Evolutionary conservation across 1,140 invertebrate genomes (phyloP).

Genomic region (Drosophila lini): DNA sequence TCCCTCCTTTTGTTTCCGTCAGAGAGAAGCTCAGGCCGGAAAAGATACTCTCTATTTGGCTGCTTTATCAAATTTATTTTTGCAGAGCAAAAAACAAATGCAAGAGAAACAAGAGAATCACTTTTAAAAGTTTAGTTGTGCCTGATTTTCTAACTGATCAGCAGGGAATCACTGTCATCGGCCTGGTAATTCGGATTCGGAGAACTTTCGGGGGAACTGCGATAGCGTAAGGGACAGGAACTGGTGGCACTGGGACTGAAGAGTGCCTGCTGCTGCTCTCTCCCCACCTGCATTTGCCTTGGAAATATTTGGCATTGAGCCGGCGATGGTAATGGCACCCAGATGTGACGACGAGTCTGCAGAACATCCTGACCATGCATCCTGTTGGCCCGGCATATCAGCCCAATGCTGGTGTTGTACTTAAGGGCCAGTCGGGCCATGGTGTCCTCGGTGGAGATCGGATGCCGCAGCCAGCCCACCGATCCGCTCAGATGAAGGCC

Average conservation of each 20-base stretch:
- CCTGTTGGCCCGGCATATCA: conserved; percentile 53
- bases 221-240: too few relatives aligned
- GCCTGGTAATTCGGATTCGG: conserved; percentile 44
- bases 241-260: background rate
- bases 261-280: background rate
- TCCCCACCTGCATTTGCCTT: background rate
- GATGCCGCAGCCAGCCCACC: conserved; percentile 31
- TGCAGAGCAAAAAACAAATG: background rate
- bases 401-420: conserved; percentile 48
- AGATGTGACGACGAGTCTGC: conserved; percentile 44
- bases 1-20: conserved; percentile 65
- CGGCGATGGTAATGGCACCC: conserved; percentile 25
- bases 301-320: background rate
- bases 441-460: conserved; percentile 35
- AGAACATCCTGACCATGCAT: conserved; percentile 56
- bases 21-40: conserved; percentile 28
- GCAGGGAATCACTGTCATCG: conserved; percentile 42
- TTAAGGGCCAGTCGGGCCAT: conserved; percentile 49
- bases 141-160: conserved; percentile 45
- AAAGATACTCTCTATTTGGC: too few relatives aligned
- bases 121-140: background rate
- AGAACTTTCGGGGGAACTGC: conserved; percentile 15
- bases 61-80: background rate
- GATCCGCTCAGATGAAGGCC: conserved; percentile 1
- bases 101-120: background rate